Evolutionary conservation across 2,113 vertebrate genomes (phyloP).

Genomic region (Sebastes fasciatus): DNA sequence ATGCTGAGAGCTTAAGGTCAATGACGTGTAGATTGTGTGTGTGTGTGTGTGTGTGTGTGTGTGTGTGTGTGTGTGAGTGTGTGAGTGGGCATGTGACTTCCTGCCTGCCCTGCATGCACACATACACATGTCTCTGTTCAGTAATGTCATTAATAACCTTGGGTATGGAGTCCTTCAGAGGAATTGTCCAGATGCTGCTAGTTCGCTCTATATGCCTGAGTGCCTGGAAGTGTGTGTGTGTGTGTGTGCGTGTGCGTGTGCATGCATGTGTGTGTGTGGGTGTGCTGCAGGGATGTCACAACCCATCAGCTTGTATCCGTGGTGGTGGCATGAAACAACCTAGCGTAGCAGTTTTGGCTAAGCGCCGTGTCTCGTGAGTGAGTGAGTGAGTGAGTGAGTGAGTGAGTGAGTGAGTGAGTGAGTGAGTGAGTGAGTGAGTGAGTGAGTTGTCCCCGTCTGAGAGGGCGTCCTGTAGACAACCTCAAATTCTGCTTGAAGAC

Average conservation of each 20-base stretch:
- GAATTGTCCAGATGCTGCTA: constrained; percentile 31
- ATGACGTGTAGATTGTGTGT: not conserved
- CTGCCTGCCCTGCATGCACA: not conserved
- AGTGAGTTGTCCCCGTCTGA: constrained; percentile 15
- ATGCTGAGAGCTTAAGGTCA: constrained; percentile 55
- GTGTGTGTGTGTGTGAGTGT: constrained; percentile 22
- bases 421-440: no score
- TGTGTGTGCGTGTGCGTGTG: constrained; percentile 25
- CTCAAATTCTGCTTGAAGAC: constrained; percentile 7
- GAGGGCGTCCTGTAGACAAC: constrained; percentile 30
- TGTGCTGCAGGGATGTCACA: constrained; percentile 57
- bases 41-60: constrained; percentile 14
- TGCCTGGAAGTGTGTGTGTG: constrained; percentile 13
- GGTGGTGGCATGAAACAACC: constrained; percentile 48
- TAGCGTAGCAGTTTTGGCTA: constrained; percentile 50
- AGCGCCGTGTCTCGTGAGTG: constrained; percentile 29
- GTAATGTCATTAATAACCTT: constrained; percentile 56
- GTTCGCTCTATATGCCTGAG: constrained; percentile 6
- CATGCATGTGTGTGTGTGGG: constrained; percentile 16
- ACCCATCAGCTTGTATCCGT: constrained; percentile 50
- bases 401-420: not conserved
- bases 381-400: no score
- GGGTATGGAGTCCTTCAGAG: constrained; percentile 31
- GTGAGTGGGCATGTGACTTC: constrained; percentile 4
- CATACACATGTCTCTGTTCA: constrained; percentile 14